Base-by-base conservation (phyloP, 1,140 invertebrate genomes). In the Drosophila eugracilis region DNA sequence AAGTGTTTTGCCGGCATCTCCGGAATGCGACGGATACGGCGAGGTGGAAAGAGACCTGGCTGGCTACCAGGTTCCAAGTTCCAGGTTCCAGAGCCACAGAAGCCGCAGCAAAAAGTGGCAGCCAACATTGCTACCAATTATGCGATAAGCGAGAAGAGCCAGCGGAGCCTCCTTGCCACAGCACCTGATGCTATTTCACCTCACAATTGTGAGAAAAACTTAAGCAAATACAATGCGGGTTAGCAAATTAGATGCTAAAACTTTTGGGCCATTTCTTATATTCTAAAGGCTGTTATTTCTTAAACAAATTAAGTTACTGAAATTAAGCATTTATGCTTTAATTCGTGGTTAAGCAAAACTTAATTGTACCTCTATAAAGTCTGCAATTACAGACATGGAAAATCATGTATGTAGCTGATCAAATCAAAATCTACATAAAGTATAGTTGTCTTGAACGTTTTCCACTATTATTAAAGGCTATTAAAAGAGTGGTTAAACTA, bases 91-190 rank as follows among this genome's bases (percentile, higher is more conserved):
- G 49, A 17, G 59, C 54, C 62, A 67, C 65, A 54, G 72, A 67
- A 79, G 71, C 71, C 44, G 57, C 80, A 59, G 67, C 81, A 88
- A 86, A 85, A 85, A 85, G 73, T 86, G 80, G 81, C 81, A 85
- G 81, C 59, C 77, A 85, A 85, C 81, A 88, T 85, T 85, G 81
- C 81, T 81, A 85, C 81, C 81, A 85, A 88, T 85, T 88, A 85
- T 85, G 81, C 81, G 81, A 85, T 85, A 85, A 85, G 81, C 81
- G 79, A 75, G 44, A 36, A 59, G 22, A 24, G 22, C n/a, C 22
- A 15, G 21, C 53, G n/a, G n/a, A n/a, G n/a, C n/a, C n/a, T n/a
- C n/a, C n/a, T n/a, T n/a, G 28, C 60, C 30, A n/a, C 57, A 17
- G 28, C 63, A 69, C 36, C 47, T 67, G 62, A 67, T 67, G 36